A percentile compares a stretch with the other conserved stretches of the same genome.
Evolutionary conservation across 2,888 invertebrate species (phyloP).

Genomic region (Ochropleura plecta): DNA sequence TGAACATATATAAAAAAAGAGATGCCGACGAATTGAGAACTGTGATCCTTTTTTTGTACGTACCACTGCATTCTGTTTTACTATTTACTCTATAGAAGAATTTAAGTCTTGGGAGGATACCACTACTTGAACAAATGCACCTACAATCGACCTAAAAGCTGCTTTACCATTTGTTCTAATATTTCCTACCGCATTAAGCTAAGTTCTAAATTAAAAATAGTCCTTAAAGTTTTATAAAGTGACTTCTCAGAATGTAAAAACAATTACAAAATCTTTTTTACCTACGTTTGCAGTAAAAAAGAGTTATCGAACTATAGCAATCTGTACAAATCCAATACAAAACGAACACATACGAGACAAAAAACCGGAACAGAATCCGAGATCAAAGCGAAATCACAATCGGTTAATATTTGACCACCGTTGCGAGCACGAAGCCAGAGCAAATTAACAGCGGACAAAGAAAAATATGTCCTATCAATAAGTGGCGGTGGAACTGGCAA

Average conservation of each 20-base stretch:
- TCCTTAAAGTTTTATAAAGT: neutral
- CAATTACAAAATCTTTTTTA: neutral
- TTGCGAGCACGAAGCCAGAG: slow-evolving; percentile 66
- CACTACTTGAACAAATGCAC: neutral
- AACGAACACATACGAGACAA: neutral
- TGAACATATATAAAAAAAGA: no score
- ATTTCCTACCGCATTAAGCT: neutral
- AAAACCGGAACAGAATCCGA: slow-evolving; percentile 27
- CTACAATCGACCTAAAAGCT: no score
- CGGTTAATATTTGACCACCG: slow-evolving; percentile 60
- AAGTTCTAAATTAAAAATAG: neutral
- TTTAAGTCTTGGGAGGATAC: neutral
- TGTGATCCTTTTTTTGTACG: no score
- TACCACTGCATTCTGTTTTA: neutral
- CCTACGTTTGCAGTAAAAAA: neutral
- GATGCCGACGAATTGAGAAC: no score
- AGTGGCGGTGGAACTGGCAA: slow-evolving; percentile 87
- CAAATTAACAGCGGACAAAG: slow-evolving; percentile 81
- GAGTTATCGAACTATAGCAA: neutral
- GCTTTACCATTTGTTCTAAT: neutral
- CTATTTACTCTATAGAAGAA: neutral
- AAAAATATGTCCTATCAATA: slow-evolving; percentile 86
- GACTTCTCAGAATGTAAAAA: neutral
- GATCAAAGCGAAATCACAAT: slow-evolving; percentile 51
- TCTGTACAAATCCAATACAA: neutral